These are phyloP conservation scores for Drosophila sechellia DNA, from an alignment of 1,140 invertebrate species.

Conservation along the genomic window DNA sequence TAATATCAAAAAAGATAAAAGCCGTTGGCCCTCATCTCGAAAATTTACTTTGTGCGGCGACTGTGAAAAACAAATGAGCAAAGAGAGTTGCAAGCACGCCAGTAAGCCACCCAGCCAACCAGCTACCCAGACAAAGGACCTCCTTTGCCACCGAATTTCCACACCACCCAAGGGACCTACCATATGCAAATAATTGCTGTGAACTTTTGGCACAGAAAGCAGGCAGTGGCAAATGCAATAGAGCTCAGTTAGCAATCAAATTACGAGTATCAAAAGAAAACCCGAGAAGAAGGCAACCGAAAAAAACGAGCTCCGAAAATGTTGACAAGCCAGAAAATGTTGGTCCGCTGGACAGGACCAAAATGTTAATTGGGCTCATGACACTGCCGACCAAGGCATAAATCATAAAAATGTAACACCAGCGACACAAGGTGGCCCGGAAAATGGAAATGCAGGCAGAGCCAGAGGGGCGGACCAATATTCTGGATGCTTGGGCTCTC, in stretches of 20 bases:
- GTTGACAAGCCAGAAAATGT: conserved; percentile 52
- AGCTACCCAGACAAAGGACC: background rate
- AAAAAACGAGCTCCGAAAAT: conserved; percentile 44
- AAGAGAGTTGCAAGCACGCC: conserved; percentile 39
- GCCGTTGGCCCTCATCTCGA: conserved; percentile 33
- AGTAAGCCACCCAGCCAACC: conserved; percentile 1
- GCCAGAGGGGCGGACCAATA: conserved; percentile 30
- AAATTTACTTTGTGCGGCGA: conserved; percentile 57
- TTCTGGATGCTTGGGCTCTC: background rate
- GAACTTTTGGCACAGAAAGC: conserved; percentile 64
- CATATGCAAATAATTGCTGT: conserved; percentile 67
- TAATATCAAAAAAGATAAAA: conserved; percentile 55
- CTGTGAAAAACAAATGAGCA: conserved; percentile 66
- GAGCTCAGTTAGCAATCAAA: conserved; percentile 69
- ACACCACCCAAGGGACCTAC: conserved; percentile 41
- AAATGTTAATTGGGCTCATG: conserved; percentile 81
- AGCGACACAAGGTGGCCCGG: conserved; percentile 47
- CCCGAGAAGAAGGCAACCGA: conserved; percentile 27
- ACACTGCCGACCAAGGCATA: conserved; percentile 73
- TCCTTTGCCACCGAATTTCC: conserved; percentile 8
- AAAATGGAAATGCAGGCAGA: conserved; percentile 27
- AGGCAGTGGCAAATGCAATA: conserved; percentile 54
- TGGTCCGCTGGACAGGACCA: conserved; percentile 51
- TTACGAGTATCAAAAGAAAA: conserved; percentile 56
- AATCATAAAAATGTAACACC: conserved; percentile 75